Conservation (phyloP, 35 echinoderm and acorn worm species). For the Eucidaris tribuloides region DNA sequence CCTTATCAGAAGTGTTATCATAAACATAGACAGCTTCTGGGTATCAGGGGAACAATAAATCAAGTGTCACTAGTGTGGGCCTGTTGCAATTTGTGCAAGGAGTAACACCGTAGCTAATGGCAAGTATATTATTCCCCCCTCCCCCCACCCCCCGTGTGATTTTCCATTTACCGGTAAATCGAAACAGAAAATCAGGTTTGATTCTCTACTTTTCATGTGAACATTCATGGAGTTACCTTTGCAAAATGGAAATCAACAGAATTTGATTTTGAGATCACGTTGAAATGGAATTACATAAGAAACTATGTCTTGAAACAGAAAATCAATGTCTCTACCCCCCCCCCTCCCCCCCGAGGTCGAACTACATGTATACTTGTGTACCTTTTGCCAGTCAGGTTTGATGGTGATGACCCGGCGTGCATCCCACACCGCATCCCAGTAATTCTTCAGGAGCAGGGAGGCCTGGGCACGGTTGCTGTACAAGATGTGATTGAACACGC, state of each 20-base stretch:
- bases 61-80: too few species aligned
- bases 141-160: too few species aligned
- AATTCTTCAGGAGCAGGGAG: slow-evolving; percentile 53
- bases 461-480: slow-evolving; percentile 76
- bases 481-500: slow-evolving; percentile 65
- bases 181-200: too few species aligned
- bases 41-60: too few species aligned
- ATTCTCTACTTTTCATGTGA: too few species aligned
- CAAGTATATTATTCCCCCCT: too few species aligned
- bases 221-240: too few species aligned
- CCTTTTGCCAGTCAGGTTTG: slow-evolving; percentile 62
- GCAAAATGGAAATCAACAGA: neutral
- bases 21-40: too few species aligned
- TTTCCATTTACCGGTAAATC: too few species aligned
- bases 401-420: slow-evolving; percentile 62
- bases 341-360: neutral
- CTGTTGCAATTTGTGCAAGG: too few species aligned
- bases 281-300: neutral
- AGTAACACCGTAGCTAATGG: too few species aligned
- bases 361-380: neutral
- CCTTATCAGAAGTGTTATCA: too few species aligned
- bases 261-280: neutral
- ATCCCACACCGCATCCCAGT: slow-evolving; percentile 71
- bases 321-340: neutral
- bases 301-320: neutral